Percentiles rank a stretch among this genome's conserved stretches.
Conservation (phyloP, 2,113 vertebrate species). For the Sinocyclocheilus rhinocerous region DNA sequence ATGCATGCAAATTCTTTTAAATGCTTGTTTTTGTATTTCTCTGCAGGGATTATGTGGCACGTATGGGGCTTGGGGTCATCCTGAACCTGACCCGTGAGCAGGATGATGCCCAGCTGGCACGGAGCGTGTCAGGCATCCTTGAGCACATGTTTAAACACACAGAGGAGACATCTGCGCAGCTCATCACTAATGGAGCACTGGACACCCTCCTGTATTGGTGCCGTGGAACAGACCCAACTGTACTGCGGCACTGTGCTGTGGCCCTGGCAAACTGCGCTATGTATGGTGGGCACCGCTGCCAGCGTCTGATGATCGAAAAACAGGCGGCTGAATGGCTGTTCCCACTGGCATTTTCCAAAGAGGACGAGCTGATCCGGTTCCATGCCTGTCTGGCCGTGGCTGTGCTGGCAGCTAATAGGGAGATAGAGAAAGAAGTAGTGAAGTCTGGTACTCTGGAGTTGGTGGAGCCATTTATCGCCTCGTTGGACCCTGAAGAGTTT, state of each 20-base stretch:
- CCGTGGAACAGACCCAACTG: conserved; percentile 83
- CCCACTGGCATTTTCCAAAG: conserved; percentile 92
- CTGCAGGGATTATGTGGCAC: conserved; percentile 88
- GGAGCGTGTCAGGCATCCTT: conserved; percentile 88
- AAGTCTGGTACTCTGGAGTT: conserved; percentile 92
- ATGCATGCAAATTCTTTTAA: background rate
- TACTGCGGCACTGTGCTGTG: conserved; percentile 92
- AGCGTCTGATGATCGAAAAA: conserved; percentile 94
- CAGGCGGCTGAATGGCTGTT: conserved; percentile 94
- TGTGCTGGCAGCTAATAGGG: conserved; percentile 89
- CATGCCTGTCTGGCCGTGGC: conserved; percentile 92
- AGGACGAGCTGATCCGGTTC: conserved; percentile 89
- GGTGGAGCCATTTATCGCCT: conserved; percentile 94
- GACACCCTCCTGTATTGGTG: conserved; percentile 95
- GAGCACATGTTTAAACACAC: conserved; percentile 99
- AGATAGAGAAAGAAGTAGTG: conserved; percentile 95
- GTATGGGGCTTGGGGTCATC: conserved; percentile 89
- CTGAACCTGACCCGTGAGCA: conserved; percentile 88
- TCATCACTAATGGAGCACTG: conserved; percentile 88
- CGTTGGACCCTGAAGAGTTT: conserved; percentile 87
- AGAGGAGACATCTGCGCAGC: conserved; percentile 88
- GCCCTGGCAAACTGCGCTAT: conserved; percentile 96
- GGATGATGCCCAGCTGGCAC: conserved; percentile 84
- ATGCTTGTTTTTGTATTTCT: background rate
- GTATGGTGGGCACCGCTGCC: conserved; percentile 89